Percentiles rank a stretch among this genome's conserved stretches.
phyloP scores from a whole-genome alignment of 1,140 invertebrate species.

The Trachelipus rathkii region DNA sequence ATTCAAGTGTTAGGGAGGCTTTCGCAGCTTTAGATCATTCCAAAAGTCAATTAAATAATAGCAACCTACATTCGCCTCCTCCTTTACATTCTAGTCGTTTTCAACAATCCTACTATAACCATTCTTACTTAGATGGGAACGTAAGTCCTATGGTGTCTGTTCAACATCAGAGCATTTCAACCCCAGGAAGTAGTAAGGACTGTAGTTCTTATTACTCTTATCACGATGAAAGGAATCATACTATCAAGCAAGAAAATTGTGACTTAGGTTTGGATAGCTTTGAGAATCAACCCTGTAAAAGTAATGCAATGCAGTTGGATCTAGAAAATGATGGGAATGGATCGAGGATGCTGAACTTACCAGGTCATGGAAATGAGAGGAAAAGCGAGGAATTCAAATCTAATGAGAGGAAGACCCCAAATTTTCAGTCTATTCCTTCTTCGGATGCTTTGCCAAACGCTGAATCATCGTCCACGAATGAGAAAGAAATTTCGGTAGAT shows the following conservation, averaged over 20 bases:
- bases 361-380: too few species aligned
- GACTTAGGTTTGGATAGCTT: neutral
- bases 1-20: slow-evolving; percentile 44
- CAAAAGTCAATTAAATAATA: slow-evolving; percentile 25
- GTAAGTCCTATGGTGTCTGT: slow-evolving; percentile 1
- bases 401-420: too few species aligned
- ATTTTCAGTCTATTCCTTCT: too few species aligned
- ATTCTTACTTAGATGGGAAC: slow-evolving; percentile 5
- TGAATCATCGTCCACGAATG: too few species aligned
- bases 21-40: slow-evolving; percentile 23
- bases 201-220: slow-evolving; percentile 31
- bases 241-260: neutral
- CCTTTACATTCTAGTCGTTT: slow-evolving; percentile 10
- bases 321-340: too few species aligned
- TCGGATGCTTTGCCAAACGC: too few species aligned
- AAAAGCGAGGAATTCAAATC: too few species aligned
- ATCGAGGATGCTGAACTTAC: too few species aligned
- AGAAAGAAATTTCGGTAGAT: too few species aligned
- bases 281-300: too few species aligned
- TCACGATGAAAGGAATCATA: neutral
- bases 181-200: slow-evolving; percentile 28
- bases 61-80: neutral
- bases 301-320: too few species aligned
- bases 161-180: slow-evolving; percentile 5
- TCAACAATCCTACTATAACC: neutral